A percentile compares a stretch with the other conserved stretches of the same genome.
These are phyloP conservation scores for Delphinus delphis DNA, from an alignment of 2,113 vertebrate species.

Conservation along the genomic window DNA sequence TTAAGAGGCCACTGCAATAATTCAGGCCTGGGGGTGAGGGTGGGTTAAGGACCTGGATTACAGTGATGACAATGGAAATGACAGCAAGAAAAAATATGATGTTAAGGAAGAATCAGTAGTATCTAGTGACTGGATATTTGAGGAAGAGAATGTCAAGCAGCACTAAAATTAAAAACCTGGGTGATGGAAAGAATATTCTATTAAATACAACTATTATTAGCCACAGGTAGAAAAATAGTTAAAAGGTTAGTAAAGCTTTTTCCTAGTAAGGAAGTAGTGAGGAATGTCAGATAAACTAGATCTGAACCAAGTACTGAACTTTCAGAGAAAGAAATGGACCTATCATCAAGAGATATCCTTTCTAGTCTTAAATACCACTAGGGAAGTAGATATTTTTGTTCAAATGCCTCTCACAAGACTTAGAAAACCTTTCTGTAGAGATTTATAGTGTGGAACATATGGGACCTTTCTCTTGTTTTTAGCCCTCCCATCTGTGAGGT, in stretches of 20 bases:
- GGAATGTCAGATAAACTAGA: background rate
- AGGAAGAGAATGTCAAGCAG: background rate
- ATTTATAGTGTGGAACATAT: conserved; percentile 67
- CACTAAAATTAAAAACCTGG: background rate
- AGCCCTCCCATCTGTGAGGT: conserved; percentile 69
- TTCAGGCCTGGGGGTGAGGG: background rate
- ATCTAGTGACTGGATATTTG: background rate
- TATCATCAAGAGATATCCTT: background rate
- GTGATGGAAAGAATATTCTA: background rate
- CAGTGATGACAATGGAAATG: background rate
- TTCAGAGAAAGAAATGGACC: conserved; percentile 21
- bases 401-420: conserved; percentile 59
- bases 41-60: background rate
- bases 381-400: conserved; percentile 70
- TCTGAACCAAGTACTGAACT: background rate
- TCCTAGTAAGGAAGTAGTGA: background rate
- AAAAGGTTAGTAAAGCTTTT: background rate
- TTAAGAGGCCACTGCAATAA: background rate
- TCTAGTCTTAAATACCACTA: conserved; percentile 46
- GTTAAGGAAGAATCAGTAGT: background rate
- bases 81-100: background rate
- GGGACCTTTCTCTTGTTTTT: conserved; percentile 41
- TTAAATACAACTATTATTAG: background rate
- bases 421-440: conserved; percentile 67
- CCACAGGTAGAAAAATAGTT: background rate